Evolutionary conservation across 1,140 invertebrate species (phyloP), one percentile per base, ranked within the genome.

Genomic region (Solenopsis fugax): DNA sequence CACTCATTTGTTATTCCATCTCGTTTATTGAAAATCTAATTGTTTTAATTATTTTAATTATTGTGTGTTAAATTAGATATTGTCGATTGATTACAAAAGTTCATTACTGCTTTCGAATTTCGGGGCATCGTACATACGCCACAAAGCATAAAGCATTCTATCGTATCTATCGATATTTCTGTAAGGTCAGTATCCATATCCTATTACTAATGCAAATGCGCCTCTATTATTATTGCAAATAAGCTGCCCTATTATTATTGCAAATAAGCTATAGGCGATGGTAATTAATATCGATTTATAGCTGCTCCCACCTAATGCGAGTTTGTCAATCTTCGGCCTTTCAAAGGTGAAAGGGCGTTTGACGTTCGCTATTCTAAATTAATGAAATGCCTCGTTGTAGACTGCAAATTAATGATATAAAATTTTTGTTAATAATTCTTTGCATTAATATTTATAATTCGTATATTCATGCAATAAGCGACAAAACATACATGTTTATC

Each of bases 151-250:
- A 78, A 72, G 54, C 54, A 48, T 73, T 73, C 67, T 50, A 72
- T 34, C 37, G 12, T 48, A 24, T 29, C 10, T 72, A n/a, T 50
- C 52, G 41, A 73, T 73, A 48, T 73, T 60, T 82, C 54, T 58
- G n/a, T 60, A 60, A 82, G 29, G 80, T 82, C 13, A 34, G 24
- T 60, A 75, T 62, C 13, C 67, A 48, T 37, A 45, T 50, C 45
- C 37, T 50, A 75, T 84, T 84, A 84, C 54, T 73, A 84, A 84
- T 84, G 69, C 69, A 75, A 84, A 75, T 73, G 54, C 45, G 13
- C 21, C 16, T 71, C 50, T 62, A 84, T 84, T 75, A 84, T 50
- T 84, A 75, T 75, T 84, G 41, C 67, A 73, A 84, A 75, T 84
- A 60, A 84, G 41, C 24, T 13, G 10, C 52, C 1, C 41, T 50